These are phyloP conservation scores for Dendrophyllia cribrosa DNA, from an alignment of 64 coral and sea anemone genomes.

Conservation along the genomic window DNA sequence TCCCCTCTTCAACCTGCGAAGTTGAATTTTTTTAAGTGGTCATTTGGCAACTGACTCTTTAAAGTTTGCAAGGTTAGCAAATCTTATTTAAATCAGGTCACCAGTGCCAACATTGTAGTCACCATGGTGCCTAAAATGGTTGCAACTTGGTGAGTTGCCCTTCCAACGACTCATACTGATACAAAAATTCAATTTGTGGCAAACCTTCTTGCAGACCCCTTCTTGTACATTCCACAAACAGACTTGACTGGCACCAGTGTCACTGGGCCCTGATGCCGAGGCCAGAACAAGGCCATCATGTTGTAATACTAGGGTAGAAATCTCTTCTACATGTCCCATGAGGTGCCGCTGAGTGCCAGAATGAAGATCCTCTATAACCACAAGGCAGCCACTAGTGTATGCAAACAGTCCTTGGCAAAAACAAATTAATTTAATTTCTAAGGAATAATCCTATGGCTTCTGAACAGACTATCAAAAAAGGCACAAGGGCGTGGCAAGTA, in stretches of 20 bases:
- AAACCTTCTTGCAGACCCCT: slow-evolving; percentile 87
- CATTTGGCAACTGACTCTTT: too few relatives aligned
- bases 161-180: not conserved
- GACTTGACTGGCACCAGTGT: slow-evolving; percentile 68
- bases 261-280: slow-evolving; percentile 86
- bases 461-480: not conserved
- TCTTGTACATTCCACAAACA: slow-evolving; percentile 88
- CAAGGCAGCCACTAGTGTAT: slow-evolving; percentile 92
- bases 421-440: not conserved
- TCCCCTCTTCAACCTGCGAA: too few relatives aligned
- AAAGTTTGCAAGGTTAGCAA: too few relatives aligned
- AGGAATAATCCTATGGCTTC: not conserved
- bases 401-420: slow-evolving; percentile 90
- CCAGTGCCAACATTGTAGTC: too few relatives aligned
- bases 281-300: slow-evolving; percentile 89
- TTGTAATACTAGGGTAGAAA: slow-evolving; percentile 87
- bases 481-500: not conserved
- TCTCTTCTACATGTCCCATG: slow-evolving; percentile 89
- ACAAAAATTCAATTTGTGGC: not conserved
- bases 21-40: too few relatives aligned
- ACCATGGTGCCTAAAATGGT: too few relatives aligned
- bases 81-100: too few relatives aligned
- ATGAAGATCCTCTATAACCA: slow-evolving; percentile 92
- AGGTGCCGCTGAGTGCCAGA: slow-evolving; percentile 89
- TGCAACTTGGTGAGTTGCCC: too few relatives aligned